These are phyloP conservation scores for Cyprichromis sp. DNA, from an alignment of 2,113 vertebrate species.

Conservation along the genomic window DNA sequence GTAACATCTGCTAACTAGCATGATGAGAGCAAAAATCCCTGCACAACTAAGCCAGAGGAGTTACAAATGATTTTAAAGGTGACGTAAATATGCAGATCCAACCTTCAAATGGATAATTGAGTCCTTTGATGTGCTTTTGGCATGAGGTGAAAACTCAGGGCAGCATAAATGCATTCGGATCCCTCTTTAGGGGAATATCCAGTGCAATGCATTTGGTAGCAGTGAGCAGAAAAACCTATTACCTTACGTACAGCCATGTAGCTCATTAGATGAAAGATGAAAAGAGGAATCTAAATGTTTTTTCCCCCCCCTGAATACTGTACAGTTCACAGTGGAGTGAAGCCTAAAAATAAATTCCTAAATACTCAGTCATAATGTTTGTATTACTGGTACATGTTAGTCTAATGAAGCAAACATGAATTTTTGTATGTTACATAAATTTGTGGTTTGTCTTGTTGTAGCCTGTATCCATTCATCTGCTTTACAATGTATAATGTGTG, in stretches of 20 bases:
- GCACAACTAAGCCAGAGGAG: not conserved
- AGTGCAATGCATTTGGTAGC: not conserved
- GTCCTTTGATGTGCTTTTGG: not conserved
- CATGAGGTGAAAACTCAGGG: not conserved
- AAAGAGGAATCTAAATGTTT: not conserved
- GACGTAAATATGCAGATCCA: not conserved
- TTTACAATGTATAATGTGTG: not conserved
- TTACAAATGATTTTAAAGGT: not conserved
- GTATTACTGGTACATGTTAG: not conserved
- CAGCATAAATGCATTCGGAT: not conserved
- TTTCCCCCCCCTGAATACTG: accelerated
- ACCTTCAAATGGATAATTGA: not conserved
- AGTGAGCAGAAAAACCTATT: not conserved
- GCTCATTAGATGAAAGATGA: not conserved
- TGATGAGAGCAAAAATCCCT: not conserved
- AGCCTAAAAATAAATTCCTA: not conserved
- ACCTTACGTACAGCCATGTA: not conserved
- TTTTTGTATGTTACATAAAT: not conserved
- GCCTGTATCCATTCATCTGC: not conserved
- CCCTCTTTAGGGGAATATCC: not conserved
- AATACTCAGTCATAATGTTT: not conserved
- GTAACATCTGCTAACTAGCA: not conserved
- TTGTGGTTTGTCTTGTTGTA: not conserved
- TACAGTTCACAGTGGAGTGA: not conserved
- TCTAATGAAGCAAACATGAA: not conserved